Evolutionary conservation across 1,140 invertebrate species (phyloP), one percentile per base, ranked within the genome.

Genomic region (Streblospio benedicti): DNA sequence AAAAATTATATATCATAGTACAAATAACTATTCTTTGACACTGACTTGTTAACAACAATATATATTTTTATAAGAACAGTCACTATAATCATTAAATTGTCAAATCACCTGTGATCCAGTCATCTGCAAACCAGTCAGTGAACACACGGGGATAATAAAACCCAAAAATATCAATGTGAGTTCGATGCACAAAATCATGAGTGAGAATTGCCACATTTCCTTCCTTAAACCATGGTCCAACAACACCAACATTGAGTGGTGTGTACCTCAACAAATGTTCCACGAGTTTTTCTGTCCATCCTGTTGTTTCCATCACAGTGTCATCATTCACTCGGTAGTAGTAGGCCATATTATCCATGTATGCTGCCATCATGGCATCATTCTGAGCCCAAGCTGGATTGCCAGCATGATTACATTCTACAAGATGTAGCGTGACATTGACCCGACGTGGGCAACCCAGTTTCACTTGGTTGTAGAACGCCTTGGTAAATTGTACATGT

Each of bases 51-150:
- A n/a, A n/a, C n/a, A n/a, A n/a, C n/a, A n/a, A n/a, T n/a, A n/a
- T n/a, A n/a, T n/a, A n/a, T n/a, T n/a, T n/a, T n/a, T n/a, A n/a
- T n/a, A n/a, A n/a, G n/a, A n/a, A n/a, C n/a, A n/a, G n/a, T n/a
- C n/a, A n/a, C n/a, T n/a, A n/a, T n/a, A n/a, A n/a, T n/a, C n/a
- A n/a, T n/a, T n/a, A n/a, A n/a, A n/a, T n/a, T n/a, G n/a, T n/a
- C n/a, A n/a, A n/a, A n/a, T n/a, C 60, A 14, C 53, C 47, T 4
- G 60, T 62, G 20, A 62, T 62, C 60, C 60, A 62, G 47, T 62
- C 55, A 32, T 62, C 60, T n/a, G 60, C 60, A 51, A 62, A 62
- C 60, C 60, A 62, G 51, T 62, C 60, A 32, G 60, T 62, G 45
- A 62, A 62, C 43, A 62, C 55, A 14, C 60, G 41, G 6, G 60